Base-by-base conservation (phyloP, 2,888 invertebrate genomes). In the Campaea margaritaria region DNA sequence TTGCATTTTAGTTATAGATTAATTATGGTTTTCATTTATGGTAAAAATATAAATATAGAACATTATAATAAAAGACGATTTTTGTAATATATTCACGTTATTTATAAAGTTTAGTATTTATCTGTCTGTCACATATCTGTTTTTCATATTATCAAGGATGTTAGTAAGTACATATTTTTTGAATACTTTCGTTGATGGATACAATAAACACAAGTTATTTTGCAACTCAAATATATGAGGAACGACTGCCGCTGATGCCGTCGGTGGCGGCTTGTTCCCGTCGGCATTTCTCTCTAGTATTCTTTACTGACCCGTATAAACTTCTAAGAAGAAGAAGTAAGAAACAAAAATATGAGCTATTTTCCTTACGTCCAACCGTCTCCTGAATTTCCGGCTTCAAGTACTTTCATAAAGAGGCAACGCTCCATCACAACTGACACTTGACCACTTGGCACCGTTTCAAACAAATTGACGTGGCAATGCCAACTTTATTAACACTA, bases 361-460 rank as follows among this genome's bases (percentile, higher is more conserved):
- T 31, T 50, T 51, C 31, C 28, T 43, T 13, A 42, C 31, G 34
- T 42, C 34, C 42, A 51, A 16, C 21, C 13, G 38, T 42, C 48
- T 42, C 36, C 27, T 46, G 43, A 34, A 49, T 53, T 54, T 62
- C 47, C 48, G 47, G 46, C 52, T 36, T 45, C 36, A 34, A 43
- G 47, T 41, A 52, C 55, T 51, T 51, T 14, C 45, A 56, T 61
- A 57, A 53, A 62, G 58, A 64, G 51, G 51, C 42, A 14, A 21
- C 54, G 54, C 46, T 55, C 51, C 52, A 65, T 65, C 58, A 59
- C 51, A 50, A 65, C 69, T 69, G 72, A 76, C 74, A 76, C 72
- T 70, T 60, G 64, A 69, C 67, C 67, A 69, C 70, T 78, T 78
- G 78, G 79, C 79, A 75, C 49, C 12, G 60, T 65, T 69, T 68